Percentiles rank a stretch among this genome's conserved stretches.
phyloP scores from a whole-genome alignment of 2,113 vertebrate species.

The Passer domesticus region DNA sequence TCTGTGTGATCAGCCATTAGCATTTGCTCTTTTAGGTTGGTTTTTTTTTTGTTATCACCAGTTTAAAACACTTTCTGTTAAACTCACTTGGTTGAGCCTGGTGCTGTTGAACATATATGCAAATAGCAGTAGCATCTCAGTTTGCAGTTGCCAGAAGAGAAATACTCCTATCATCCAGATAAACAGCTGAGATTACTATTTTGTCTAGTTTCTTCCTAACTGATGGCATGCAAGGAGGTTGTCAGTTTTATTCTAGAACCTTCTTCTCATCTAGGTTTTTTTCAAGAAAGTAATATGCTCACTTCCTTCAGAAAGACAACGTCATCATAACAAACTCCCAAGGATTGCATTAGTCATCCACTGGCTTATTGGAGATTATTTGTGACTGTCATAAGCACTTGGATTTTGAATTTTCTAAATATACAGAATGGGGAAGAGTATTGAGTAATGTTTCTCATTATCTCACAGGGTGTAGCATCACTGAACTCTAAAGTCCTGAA shows the following conservation, averaged over 20 bases:
- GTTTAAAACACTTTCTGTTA: neutral
- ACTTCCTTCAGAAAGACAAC: neutral
- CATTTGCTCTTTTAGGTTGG: neutral
- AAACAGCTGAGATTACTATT: neutral
- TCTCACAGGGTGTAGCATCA: neutral
- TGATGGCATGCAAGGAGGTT: neutral
- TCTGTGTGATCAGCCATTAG: neutral
- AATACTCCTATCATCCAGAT: neutral
- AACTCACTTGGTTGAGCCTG: neutral
- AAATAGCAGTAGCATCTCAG: neutral
- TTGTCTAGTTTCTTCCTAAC: neutral
- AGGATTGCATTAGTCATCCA: neutral
- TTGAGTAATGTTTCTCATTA: slow-evolving; percentile 14
- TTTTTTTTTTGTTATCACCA: neutral
- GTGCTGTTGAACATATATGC: neutral
- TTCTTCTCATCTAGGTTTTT: neutral
- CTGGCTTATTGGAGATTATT: neutral
- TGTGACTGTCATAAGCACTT: neutral
- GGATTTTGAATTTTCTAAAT: slow-evolving; percentile 29
- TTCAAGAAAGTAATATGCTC: neutral
- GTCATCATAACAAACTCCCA: neutral
- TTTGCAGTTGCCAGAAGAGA: neutral
- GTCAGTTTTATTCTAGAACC: neutral
- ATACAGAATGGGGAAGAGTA: neutral
- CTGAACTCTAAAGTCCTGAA: slow-evolving; percentile 45